Percentiles rank a stretch among this genome's conserved stretches.
These are phyloP conservation scores for Philaethria dido DNA, from an alignment of 2,888 invertebrate genomes.

Conservation along the genomic window DNA sequence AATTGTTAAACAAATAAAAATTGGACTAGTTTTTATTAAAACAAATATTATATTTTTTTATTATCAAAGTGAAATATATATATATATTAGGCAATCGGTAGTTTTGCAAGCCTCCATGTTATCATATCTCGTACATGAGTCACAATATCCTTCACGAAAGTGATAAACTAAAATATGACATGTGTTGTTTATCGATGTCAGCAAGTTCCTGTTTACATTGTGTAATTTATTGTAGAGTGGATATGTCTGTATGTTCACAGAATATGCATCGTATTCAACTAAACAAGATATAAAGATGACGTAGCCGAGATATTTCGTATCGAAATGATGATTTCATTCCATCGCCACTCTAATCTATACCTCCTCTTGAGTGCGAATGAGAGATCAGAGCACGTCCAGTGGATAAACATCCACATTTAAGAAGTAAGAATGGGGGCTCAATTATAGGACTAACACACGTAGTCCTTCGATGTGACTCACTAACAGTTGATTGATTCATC, in stretches of 20 bases:
- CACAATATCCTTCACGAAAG: slow-evolving; percentile 19
- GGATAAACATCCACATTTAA: slow-evolving; percentile 50
- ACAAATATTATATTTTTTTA: background rate
- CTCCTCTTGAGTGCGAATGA: slow-evolving; percentile 53
- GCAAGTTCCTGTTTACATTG: slow-evolving; percentile 21
- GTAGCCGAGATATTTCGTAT: slow-evolving; percentile 47
- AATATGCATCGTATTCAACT: slow-evolving; percentile 25
- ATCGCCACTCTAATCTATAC: slow-evolving; percentile 46
- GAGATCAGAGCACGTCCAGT: slow-evolving; percentile 50
- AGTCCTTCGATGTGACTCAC: slow-evolving; percentile 68
- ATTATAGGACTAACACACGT: slow-evolving; percentile 58
- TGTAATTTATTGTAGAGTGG: slow-evolving; percentile 7
- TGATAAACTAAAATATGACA: slow-evolving; percentile 21
- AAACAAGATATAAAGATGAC: slow-evolving; percentile 42
- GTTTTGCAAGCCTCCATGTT: slow-evolving; percentile 16
- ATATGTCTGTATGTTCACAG: slow-evolving; percentile 13
- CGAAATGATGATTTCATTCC: slow-evolving; percentile 51
- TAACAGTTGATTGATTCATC: slow-evolving; percentile 76
- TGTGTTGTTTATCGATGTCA: slow-evolving; percentile 7
- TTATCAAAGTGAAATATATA: background rate
- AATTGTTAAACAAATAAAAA: too few relatives aligned
- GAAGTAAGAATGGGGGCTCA: slow-evolving; percentile 59
- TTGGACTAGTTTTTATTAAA: background rate
- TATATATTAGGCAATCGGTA: slow-evolving; percentile 6
- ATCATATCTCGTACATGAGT: slow-evolving; percentile 17